Percentiles rank a stretch among this genome's conserved stretches.
Evolutionary conservation across 2,797 vertebrate genomes (phyloP).

Genomic region (Fundulus diaphanus): DNA sequence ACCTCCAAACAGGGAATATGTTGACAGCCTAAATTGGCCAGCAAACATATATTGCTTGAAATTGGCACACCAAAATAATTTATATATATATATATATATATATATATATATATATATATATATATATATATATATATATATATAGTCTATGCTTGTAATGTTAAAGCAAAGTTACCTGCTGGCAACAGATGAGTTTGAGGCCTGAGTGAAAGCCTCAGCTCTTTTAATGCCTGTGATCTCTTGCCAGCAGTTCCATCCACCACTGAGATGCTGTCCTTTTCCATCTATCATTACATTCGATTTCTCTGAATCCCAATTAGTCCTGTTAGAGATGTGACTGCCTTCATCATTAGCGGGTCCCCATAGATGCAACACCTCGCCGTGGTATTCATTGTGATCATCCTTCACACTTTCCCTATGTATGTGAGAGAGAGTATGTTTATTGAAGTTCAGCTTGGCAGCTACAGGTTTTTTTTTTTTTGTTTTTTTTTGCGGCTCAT

Average conservation of each 20-base stretch:
- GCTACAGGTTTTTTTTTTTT: conserved; percentile 39
- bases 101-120: no score
- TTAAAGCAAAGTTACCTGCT: conserved; percentile 78
- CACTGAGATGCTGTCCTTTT: conserved; percentile 64
- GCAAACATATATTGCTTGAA: conserved; percentile 80
- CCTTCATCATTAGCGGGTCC: conserved; percentile 66
- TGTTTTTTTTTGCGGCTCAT: conserved; percentile 29
- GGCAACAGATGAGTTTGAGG: conserved; percentile 82
- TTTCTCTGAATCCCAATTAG: conserved; percentile 77
- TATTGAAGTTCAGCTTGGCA: conserved; percentile 44
- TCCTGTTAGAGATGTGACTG: conserved; percentile 62
- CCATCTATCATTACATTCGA: conserved; percentile 76
- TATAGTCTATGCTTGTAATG: conserved; percentile 73
- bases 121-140: no score
- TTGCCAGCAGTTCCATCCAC: conserved; percentile 72
- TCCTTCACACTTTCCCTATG: conserved; percentile 50
- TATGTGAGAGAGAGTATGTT: conserved; percentile 39
- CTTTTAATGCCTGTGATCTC: conserved; percentile 79
- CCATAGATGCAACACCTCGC: conserved; percentile 53
- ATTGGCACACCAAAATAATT: conserved; percentile 69
- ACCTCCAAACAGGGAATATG: conserved; percentile 78
- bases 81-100: no score
- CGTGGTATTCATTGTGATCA: conserved; percentile 42
- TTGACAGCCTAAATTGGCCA: conserved; percentile 80
- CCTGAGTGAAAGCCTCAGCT: conserved; percentile 74